Evolutionary conservation across 2,797 vertebrate species (phyloP).

Genomic region (Yasuhikotakia modesta): DNA sequence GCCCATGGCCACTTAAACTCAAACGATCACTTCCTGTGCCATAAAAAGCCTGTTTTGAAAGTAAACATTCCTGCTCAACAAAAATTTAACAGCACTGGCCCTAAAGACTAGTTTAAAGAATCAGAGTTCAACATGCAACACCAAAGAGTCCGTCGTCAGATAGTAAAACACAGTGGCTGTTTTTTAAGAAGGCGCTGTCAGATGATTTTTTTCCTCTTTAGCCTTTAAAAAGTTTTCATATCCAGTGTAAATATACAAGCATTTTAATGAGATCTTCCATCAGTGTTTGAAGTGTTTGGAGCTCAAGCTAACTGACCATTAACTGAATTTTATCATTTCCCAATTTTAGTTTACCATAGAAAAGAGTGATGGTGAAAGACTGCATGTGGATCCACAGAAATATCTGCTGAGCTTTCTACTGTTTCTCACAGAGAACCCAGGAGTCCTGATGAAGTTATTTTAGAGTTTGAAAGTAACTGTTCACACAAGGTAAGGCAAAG

Average conservation of each 20-base stretch:
- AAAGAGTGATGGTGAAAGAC: not conserved
- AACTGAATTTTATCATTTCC: slow-evolving; percentile 5
- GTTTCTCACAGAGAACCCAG: slow-evolving; percentile 40
- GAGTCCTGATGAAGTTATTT: slow-evolving; percentile 26
- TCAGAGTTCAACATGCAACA: slow-evolving; percentile 46
- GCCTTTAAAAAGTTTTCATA: slow-evolving; percentile 44
- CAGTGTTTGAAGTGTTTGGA: slow-evolving; percentile 37
- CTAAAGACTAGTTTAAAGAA: slow-evolving; percentile 35
- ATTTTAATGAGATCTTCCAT: slow-evolving; percentile 32
- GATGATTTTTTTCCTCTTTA: slow-evolving; percentile 32
- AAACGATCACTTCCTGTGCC: slow-evolving; percentile 62
- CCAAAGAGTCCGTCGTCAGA: slow-evolving; percentile 55
- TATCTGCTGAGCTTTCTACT: slow-evolving; percentile 14
- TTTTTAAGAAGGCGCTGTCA: slow-evolving; percentile 38
- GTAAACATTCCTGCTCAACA: slow-evolving; percentile 57
- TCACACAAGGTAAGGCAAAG: slow-evolving; percentile 19
- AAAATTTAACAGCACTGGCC: slow-evolving; percentile 37
- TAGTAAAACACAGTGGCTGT: slow-evolving; percentile 48
- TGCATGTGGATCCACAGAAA: slow-evolving; percentile 21
- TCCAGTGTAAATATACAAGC: slow-evolving; percentile 58
- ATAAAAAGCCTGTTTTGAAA: slow-evolving; percentile 66
- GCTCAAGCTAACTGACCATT: slow-evolving; percentile 18
- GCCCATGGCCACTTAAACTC: slow-evolving; percentile 61
- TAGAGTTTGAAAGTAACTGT: slow-evolving; percentile 30
- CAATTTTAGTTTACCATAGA: slow-evolving; percentile 6